Base-by-base conservation (phyloP, 1,140 invertebrate species). In the Drosophila mayri region DNA sequence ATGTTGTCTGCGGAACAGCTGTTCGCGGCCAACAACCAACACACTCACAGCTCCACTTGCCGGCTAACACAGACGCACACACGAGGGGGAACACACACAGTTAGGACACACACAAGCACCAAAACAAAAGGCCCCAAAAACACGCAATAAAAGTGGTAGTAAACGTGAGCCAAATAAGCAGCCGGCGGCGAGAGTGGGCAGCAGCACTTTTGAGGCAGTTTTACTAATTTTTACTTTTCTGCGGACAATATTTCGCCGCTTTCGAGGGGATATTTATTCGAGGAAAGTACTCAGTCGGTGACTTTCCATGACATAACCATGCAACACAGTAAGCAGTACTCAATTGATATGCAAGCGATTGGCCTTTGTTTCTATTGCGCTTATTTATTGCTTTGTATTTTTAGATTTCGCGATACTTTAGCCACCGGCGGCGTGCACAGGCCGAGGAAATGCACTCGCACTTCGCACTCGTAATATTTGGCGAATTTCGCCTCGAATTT, bases 261-360 rank as follows among this genome's bases (percentile, higher is more conserved):
- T 59, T 60, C 35, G 49, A 38, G 16, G 52, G 52, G 52, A 35
- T 55, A 25, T 37, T 35, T 62, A 47, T 54, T 38, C 30, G 57
- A 40, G 20, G 63, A 49, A 37, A 37, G 57, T 46, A 47, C 30
- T 68, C 49, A 49, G 61, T 44, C 54, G 40, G 58, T 38, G 47
- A 64, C 52, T 77, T 74, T 80, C 52, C 84, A 64, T 87, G 84
- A 87, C 84, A 80, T 88, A 87, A 88, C 52, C 20, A 7, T 50
- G 16, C 7, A 38, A 55, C 52, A 55, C 57, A 59, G 25, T 43
- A 57, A 38, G 63, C 60, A 74, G 61, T 76, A 76, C 61, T 83
- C 47, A 49, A 85, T 77, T 64, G 67, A 81, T 62, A 62, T 59
- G 74, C 73, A 32, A 52, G 73, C 50, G 38, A 62, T 65, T 54